These are phyloP conservation scores for Pitangus sulphuratus DNA, from an alignment of 2,797 vertebrate genomes.

Conservation along the genomic window DNA sequence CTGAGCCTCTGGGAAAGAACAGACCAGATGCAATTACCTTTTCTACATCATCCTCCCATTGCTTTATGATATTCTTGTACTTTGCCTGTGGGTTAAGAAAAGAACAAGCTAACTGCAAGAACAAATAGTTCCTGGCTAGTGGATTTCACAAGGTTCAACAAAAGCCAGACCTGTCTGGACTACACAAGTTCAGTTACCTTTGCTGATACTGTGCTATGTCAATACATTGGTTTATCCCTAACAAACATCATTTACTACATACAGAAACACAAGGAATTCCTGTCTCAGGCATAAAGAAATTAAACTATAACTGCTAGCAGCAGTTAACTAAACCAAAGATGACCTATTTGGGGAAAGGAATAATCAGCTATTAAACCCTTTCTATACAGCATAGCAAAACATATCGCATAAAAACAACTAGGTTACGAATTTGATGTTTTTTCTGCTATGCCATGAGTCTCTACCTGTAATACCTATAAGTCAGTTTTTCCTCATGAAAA, in stretches of 20 bases:
- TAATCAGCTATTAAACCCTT: conserved; percentile 17
- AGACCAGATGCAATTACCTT: background rate
- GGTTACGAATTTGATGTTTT: conserved; percentile 25
- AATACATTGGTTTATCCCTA: background rate
- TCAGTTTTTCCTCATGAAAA: conserved; percentile 34
- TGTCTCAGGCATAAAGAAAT: background rate
- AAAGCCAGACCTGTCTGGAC: background rate
- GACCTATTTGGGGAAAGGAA: background rate
- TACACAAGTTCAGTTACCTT: background rate
- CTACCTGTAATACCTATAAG: conserved; percentile 29
- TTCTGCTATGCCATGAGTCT: background rate
- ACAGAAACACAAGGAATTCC: background rate
- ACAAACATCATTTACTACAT: background rate
- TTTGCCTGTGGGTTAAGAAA: background rate
- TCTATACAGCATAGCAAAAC: background rate
- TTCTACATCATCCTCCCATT: background rate
- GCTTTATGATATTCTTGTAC: background rate
- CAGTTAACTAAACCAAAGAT: background rate
- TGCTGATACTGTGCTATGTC: background rate
- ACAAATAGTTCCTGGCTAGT: background rate
- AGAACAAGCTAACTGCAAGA: background rate
- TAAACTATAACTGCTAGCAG: background rate
- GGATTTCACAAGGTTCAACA: background rate
- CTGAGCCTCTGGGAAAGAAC: background rate
- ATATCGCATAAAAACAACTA: conserved; percentile 4